A percentile compares a stretch with the other conserved stretches of the same genome.
Conservation (phyloP, 2,888 invertebrate genomes). For the Antheraea yamamai region DNA sequence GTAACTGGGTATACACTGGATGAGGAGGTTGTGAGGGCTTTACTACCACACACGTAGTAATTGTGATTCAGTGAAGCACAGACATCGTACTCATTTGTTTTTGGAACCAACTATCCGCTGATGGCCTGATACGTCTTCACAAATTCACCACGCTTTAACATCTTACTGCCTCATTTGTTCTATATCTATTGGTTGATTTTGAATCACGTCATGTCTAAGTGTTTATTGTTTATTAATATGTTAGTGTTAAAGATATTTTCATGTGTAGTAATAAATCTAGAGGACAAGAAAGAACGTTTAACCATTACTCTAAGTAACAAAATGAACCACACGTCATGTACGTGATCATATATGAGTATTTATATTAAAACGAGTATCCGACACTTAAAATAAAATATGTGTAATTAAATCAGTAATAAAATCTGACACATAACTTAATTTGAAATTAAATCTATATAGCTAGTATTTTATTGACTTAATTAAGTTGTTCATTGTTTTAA, state of each 20-base stretch:
- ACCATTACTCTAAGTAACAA: not conserved
- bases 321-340: not conserved
- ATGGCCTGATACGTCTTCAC: no score
- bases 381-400: not conserved
- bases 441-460: conserved; percentile 14
- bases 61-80: no score
- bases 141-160: no score
- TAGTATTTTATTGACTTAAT: conserved; percentile 9
- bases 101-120: no score
- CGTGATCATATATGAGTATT: not conserved
- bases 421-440: not conserved
- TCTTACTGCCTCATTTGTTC: no score
- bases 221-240: no score
- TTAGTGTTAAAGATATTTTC: no score
- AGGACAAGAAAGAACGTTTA: not conserved
- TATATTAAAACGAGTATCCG: not conserved
- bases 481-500: conserved; percentile 3
- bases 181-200: not conserved
- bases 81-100: no score
- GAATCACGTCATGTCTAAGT: no score
- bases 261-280: not conserved
- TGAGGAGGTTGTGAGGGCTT: no score
- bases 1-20: no score
- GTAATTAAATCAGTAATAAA: not conserved
- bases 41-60: no score